A percentile compares a stretch with the other conserved stretches of the same genome.
Conservation (phyloP, 2,888 invertebrate genomes). For the Trachelus tabidus region DNA sequence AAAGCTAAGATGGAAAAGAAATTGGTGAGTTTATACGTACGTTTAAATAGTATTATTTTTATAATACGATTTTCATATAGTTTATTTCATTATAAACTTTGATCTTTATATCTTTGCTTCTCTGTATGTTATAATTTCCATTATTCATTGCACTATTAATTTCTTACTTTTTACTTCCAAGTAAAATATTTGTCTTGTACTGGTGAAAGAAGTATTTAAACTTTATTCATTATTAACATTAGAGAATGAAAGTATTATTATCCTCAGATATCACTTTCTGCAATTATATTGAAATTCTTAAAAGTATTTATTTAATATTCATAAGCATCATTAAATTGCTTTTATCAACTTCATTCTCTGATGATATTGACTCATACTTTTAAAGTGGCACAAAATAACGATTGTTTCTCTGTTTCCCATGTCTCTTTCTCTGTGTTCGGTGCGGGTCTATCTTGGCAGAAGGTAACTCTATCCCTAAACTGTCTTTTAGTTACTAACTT, state of each 20-base stretch:
- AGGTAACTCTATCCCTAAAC: constrained; percentile 60
- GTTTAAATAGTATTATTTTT: constrained; percentile 39
- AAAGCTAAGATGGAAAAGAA: constrained; percentile 99
- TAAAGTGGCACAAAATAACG: constrained; percentile 44
- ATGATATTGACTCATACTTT: constrained; percentile 12
- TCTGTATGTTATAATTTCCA: constrained; percentile 35
- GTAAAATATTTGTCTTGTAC: not conserved
- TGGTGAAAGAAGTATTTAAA: not conserved
- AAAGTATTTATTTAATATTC: not conserved
- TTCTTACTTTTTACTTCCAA: constrained; percentile 33
- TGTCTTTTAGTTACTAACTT: constrained; percentile 26
- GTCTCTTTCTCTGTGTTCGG: constrained; percentile 64
- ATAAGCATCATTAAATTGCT: constrained; percentile 28
- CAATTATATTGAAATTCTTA: not conserved
- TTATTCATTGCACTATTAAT: constrained; percentile 37
- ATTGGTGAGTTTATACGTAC: constrained; percentile 76
- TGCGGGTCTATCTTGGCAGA: constrained; percentile 65
- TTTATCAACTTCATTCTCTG: constrained; percentile 45
- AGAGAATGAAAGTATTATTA: not conserved
- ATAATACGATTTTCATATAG: constrained; percentile 39
- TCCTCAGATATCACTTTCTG: not conserved
- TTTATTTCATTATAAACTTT: constrained; percentile 36
- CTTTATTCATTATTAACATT: not conserved
- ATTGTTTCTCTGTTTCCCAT: constrained; percentile 61
- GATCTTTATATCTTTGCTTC: constrained; percentile 42